Evolutionary conservation across 2,113 vertebrate species (phyloP).

Genomic region (Mixornis gularis): DNA sequence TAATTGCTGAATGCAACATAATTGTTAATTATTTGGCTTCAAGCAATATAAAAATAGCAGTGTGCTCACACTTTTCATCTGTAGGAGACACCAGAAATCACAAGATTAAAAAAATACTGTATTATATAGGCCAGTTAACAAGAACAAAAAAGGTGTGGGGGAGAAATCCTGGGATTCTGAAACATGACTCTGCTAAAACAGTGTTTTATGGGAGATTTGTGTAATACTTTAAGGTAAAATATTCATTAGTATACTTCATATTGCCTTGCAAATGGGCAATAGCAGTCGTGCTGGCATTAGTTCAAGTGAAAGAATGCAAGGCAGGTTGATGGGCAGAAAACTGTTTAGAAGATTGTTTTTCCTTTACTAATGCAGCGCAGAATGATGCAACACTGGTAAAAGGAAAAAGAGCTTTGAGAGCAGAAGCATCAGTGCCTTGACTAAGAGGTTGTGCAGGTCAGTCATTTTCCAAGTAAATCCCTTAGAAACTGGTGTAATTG

Average conservation of each 20-base stretch:
- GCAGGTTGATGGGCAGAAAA: background rate
- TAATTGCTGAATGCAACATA: background rate
- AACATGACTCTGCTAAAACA: background rate
- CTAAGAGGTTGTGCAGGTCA: background rate
- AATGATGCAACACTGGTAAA: background rate
- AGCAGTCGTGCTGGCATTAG: background rate
- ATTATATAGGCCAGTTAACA: background rate
- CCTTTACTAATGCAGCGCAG: background rate
- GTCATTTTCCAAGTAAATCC: conserved; percentile 18
- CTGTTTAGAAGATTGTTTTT: background rate
- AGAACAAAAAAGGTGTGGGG: fast-evolving
- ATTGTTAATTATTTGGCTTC: conserved; percentile 19
- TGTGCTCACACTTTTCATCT: background rate
- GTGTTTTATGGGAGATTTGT: background rate
- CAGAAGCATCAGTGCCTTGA: background rate
- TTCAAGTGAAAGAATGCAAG: background rate
- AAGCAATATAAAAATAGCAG: background rate
- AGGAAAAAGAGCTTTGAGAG: background rate
- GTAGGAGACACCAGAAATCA: background rate
- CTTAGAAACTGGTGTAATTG: conserved; percentile 6
- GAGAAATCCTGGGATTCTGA: background rate
- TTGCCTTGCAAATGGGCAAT: background rate
- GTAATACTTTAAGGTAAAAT: background rate
- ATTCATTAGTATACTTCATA: background rate
- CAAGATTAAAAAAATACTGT: background rate